phyloP scores from a whole-genome alignment of 2,888 invertebrate genomes.

The Stegophylla sp. region DNA sequence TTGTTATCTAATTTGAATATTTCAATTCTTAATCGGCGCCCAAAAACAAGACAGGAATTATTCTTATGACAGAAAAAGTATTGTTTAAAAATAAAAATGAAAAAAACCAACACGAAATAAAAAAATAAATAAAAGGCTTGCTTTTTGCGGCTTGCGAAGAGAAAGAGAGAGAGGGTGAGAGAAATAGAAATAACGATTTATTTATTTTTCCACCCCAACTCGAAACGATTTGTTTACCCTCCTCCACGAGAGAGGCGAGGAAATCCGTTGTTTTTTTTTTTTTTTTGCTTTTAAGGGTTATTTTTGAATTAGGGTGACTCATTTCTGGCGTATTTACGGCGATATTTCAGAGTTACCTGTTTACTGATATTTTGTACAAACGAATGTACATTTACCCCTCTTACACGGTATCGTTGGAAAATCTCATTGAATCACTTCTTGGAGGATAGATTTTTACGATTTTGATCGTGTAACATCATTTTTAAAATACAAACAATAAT shows the following conservation, averaged over 20 bases:
- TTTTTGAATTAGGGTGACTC: not conserved
- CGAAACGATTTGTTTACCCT: slow-evolving; percentile 33
- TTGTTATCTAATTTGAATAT: slow-evolving; percentile 27
- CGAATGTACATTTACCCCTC: no score
- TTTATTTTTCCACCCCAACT: slow-evolving; percentile 24
- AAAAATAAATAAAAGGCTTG: not conserved
- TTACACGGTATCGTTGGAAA: no score
- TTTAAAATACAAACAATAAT: not conserved
- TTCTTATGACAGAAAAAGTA: slow-evolving; percentile 4
- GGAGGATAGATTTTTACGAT: no score
- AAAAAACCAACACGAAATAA: not conserved
- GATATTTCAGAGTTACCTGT: not conserved
- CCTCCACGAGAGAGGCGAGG: slow-evolving; percentile 31
- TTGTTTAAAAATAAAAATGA: not conserved
- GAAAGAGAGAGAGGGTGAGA: no score
- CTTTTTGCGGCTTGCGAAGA: not conserved
- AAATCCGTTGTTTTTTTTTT: slow-evolving; percentile 53
- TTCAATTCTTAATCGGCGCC: slow-evolving; percentile 9
- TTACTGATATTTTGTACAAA: not conserved
- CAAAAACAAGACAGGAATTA: not conserved
- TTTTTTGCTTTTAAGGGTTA: not conserved
- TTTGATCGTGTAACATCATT: not conserved
- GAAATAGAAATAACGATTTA: slow-evolving; percentile 7
- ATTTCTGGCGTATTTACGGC: slow-evolving; percentile 26
- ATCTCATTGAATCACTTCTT: not conserved